Evolutionary conservation across 2,113 vertebrate species (phyloP), one percentile per base, ranked within the genome.

Genomic region (Lates calcarifer): DNA sequence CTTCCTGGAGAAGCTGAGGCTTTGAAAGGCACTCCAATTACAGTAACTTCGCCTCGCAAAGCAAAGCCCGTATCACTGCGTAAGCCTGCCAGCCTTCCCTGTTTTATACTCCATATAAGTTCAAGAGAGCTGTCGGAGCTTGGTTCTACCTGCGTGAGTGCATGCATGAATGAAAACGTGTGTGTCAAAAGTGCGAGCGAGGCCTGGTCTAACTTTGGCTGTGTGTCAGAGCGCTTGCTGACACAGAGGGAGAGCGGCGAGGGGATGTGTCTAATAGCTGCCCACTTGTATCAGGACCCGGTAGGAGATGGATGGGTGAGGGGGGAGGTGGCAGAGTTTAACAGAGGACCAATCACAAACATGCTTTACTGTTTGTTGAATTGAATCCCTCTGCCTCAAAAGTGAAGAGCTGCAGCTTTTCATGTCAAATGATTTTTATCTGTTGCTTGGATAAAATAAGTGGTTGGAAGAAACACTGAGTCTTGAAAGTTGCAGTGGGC

Each of bases 21-120:
- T 85, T 87, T 90, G 88, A 90, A 82, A 87, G 65, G 51, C 61
- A 74, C 71, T 90, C 77, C 78, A 90, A 86, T 93, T 89, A 90
- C 84, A 85, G 69, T 37, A 60, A 72, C 80, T 70, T 56, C 31
- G 43, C 70, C 64, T 77, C n/a, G 55, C 70, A 84, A 84, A 86
- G 68, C 67, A 83, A 83, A 87, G 71, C 74, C 71, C 26, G 57
- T 53, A 80, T 87, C 78, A 9, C 51, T 62, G 66, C 60, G 41
- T 62, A 35, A 57, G 55, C 18, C 80, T 75, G 79, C 74, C 79
- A 49, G 82, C 56, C 64, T 49, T 71, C 24, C 55, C 43, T 64
- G 60, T 68, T 88, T 71, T 49, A 35, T 53, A 31, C 77, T 24
- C n/a, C 1, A 3, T 24, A 33, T 39, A 45, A 31, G 77, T 58